Evolutionary conservation across 2,113 vertebrate species (phyloP).

Genomic region (Saguinus imperator): DNA sequence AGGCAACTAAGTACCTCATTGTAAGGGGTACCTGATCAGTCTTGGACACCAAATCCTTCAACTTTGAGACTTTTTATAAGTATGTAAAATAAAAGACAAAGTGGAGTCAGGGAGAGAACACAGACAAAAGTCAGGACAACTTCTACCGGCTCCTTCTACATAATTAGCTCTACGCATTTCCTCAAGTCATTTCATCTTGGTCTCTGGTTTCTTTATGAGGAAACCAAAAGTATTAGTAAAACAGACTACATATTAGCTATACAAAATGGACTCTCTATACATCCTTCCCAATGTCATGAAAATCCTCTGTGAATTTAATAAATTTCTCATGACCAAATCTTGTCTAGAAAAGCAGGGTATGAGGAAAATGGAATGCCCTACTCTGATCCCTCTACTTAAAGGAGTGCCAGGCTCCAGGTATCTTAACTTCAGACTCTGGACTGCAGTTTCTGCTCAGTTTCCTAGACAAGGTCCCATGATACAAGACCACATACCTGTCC

Average conservation of each 20-base stretch:
- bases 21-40: not conserved
- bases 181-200: not conserved
- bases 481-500: not conserved
- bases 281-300: not conserved
- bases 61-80: not conserved
- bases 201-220: not conserved
- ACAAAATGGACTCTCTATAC: too few relatives aligned
- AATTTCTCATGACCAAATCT: conserved; percentile 49
- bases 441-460: not conserved
- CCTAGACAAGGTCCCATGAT: not conserved
- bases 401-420: not conserved
- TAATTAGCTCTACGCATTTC: not conserved
- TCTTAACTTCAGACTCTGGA: not conserved
- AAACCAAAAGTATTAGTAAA: conserved; percentile 35
- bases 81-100: conserved; percentile 7
- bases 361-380: not conserved
- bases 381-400: not conserved
- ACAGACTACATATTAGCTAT: not conserved
- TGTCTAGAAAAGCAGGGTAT: not conserved
- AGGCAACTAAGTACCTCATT: not conserved
- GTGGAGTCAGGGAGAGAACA: not conserved
- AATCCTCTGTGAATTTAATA: conserved; percentile 22
- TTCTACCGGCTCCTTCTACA: not conserved
- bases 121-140: not conserved
- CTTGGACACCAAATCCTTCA: conserved; percentile 1